Conservation (phyloP, 2,797 vertebrate species). For the Darevskia nairensis region DNA sequence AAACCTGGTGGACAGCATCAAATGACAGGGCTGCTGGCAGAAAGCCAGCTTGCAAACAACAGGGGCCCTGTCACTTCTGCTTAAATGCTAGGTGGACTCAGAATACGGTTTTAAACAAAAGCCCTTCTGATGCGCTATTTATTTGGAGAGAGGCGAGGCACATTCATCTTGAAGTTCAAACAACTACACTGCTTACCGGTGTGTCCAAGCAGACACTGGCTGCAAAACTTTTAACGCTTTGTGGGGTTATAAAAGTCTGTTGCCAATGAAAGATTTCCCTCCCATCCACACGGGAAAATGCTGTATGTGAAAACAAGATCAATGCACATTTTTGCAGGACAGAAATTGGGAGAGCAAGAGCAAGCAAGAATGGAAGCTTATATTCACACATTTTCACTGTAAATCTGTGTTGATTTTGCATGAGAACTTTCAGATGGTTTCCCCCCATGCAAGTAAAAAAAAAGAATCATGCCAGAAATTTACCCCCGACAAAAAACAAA, state of each 20-base stretch:
- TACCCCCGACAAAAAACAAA: background rate
- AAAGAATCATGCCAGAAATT: background rate
- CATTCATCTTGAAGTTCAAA: accelerated
- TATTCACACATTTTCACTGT: background rate
- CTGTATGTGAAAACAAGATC: background rate
- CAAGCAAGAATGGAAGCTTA: background rate
- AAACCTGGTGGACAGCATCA: background rate
- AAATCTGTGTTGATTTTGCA: background rate
- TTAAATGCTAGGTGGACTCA: slow-evolving; percentile 2
- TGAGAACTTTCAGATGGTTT: background rate
- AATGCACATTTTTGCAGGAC: background rate
- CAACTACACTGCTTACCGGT: background rate
- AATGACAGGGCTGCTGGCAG: background rate
- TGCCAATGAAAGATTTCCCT: background rate
- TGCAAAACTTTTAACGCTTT: background rate
- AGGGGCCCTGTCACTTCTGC: slow-evolving; percentile 10
- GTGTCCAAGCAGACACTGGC: background rate
- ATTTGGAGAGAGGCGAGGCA: slow-evolving; percentile 20
- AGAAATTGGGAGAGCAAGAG: background rate
- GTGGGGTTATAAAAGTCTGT: background rate
- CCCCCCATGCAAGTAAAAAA: too few relatives aligned
- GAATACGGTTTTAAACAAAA: slow-evolving; percentile 19
- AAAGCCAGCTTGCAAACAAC: slow-evolving; percentile 11
- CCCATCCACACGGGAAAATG: background rate
- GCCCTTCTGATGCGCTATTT: slow-evolving; percentile 12